Percentiles rank a stretch among this genome's conserved stretches.
These are phyloP conservation scores for Penaeus monodon DNA, from an alignment of 2,888 invertebrate species.

Conservation along the genomic window DNA sequence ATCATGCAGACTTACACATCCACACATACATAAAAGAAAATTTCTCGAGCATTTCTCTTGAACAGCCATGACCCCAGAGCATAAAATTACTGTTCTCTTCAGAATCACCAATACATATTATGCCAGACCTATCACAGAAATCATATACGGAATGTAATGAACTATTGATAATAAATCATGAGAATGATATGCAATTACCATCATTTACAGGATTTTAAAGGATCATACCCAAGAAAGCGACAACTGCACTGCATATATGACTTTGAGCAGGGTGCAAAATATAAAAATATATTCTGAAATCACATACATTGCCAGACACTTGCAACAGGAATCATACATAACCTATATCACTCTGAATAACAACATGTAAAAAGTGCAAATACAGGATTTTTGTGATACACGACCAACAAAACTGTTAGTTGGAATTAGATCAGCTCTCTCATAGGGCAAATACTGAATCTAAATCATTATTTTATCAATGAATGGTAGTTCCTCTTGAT, in stretches of 20 bases:
- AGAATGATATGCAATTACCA: constrained; percentile 26
- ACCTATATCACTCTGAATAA: constrained; percentile 23
- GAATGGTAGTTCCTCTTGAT: too few species aligned
- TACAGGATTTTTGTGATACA: constrained; percentile 4
- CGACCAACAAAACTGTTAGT: neutral
- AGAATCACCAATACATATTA: constrained; percentile 11
- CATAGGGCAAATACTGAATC: too few species aligned
- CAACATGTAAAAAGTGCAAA: constrained; percentile 16
- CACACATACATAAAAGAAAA: too few species aligned
- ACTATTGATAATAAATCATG: constrained; percentile 17
- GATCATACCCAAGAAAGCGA: constrained; percentile 9
- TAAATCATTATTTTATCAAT: too few species aligned
- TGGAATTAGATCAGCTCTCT: too few species aligned
- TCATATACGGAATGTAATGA: constrained; percentile 49
- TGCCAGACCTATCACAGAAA: constrained; percentile 54
- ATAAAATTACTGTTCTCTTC: neutral
- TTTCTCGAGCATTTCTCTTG: neutral
- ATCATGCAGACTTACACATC: too few species aligned
- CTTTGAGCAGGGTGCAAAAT: constrained; percentile 54
- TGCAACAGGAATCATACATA: constrained; percentile 18
- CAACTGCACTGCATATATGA: constrained; percentile 25
- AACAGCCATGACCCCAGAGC: neutral
- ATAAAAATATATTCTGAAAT: constrained; percentile 36
- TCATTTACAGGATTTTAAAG: constrained; percentile 9
- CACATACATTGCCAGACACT: constrained; percentile 21